Evolutionary conservation across 2,888 invertebrate species (phyloP).

Genomic region (Lasiommata megera): DNA sequence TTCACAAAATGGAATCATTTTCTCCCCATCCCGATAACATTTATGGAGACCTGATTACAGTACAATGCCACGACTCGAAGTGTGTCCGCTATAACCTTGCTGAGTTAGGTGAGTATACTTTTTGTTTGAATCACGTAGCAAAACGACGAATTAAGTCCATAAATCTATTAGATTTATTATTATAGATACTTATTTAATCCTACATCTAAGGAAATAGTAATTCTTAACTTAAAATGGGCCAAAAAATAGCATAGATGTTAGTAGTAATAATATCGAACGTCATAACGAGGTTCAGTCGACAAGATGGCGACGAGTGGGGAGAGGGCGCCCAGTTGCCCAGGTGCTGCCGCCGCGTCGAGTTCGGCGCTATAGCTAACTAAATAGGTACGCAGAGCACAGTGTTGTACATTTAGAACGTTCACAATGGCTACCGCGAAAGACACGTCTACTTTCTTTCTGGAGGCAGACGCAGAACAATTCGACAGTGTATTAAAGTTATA

Average conservation of each 20-base stretch:
- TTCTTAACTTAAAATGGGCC: conserved; percentile 39
- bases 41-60: conserved; percentile 75
- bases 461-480: conserved; percentile 93
- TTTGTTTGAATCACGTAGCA: conserved; percentile 47
- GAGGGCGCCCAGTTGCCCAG: conserved; percentile 81
- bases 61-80: conserved; percentile 70
- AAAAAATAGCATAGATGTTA: conserved; percentile 55
- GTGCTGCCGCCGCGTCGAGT: conserved; percentile 83
- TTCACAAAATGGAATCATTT: conserved; percentile 57
- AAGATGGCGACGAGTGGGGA: conserved; percentile 81
- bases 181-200: background rate
- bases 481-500: conserved; percentile 94
- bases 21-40: conserved; percentile 67
- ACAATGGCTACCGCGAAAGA: conserved; percentile 93
- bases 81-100: conserved; percentile 77
- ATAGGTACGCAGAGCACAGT: conserved; percentile 64
- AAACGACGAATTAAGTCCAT: conserved; percentile 13
- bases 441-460: conserved; percentile 96
- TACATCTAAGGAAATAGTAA: background rate
- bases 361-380: conserved; percentile 81
- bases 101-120: conserved; percentile 72
- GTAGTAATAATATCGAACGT: conserved; percentile 76
- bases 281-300: conserved; percentile 71
- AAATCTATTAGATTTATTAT: background rate
- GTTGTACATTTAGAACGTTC: conserved; percentile 82